Conservation (phyloP, 2,888 invertebrate species). For the Leptarthrus brevirostris region DNA sequence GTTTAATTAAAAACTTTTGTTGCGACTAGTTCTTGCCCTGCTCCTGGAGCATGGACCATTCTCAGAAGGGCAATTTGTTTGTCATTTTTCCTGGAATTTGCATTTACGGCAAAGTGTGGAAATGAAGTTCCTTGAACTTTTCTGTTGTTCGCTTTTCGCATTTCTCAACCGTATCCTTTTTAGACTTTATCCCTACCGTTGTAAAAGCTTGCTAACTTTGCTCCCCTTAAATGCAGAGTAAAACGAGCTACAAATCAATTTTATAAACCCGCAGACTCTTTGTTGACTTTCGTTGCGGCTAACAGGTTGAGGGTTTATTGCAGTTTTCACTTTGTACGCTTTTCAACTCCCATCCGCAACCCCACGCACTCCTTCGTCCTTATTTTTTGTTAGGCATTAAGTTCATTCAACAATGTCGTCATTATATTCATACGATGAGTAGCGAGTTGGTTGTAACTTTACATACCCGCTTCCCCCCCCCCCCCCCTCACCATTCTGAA, state of each 20-base stretch:
- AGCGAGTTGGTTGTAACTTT: constrained; percentile 11
- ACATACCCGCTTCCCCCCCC: neutral
- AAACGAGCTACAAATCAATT: constrained; percentile 29
- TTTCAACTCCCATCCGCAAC: neutral
- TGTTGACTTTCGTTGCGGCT: constrained; percentile 29
- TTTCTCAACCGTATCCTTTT: neutral
- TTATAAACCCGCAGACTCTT: constrained; percentile 26
- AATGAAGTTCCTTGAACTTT: neutral
- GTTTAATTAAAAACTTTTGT: constrained; percentile 24
- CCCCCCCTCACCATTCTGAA: neutral
- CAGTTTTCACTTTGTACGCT: constrained; percentile 9
- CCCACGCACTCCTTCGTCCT: neutral
- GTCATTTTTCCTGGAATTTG: neutral
- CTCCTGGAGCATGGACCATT: neutral
- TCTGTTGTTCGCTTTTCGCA: neutral
- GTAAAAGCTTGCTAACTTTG: neutral
- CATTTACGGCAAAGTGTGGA: neutral
- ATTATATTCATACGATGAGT: constrained; percentile 38
- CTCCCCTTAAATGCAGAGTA: neutral
- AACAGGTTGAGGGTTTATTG: constrained; percentile 42
- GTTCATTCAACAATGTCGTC: constrained; percentile 17
- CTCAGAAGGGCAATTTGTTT: constrained; percentile 21
- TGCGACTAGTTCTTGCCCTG: neutral
- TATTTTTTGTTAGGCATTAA: constrained; percentile 13
- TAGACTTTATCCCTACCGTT: neutral